Conservation (phyloP, 2,797 vertebrate species). For the Nasua narica region DNA sequence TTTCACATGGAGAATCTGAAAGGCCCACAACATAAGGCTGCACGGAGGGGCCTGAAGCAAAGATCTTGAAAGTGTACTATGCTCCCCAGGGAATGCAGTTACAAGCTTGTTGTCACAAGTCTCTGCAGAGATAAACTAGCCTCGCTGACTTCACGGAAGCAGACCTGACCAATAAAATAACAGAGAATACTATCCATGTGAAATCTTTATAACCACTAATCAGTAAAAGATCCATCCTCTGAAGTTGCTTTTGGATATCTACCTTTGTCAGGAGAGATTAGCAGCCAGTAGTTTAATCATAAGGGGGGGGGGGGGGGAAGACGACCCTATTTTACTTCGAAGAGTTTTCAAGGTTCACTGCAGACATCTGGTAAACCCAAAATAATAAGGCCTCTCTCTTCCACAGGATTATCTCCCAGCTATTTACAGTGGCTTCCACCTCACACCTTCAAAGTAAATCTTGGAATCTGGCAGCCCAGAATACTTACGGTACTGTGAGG, state of each 20-base stretch:
- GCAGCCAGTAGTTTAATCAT: neutral
- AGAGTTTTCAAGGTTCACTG: neutral
- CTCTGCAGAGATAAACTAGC: slow-evolving; percentile 54
- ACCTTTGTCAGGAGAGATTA: neutral
- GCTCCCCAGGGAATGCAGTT: neutral
- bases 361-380: neutral
- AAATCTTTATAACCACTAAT: slow-evolving; percentile 1
- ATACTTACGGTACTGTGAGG: neutral
- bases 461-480: neutral
- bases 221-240: neutral
- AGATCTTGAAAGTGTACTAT: neutral
- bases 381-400: neutral
- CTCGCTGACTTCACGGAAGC: slow-evolving; percentile 15
- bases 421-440: neutral
- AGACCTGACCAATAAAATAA: slow-evolving; percentile 12
- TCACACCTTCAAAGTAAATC: neutral
- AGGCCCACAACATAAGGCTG: slow-evolving; percentile 4
- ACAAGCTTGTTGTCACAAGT: slow-evolving; percentile 46
- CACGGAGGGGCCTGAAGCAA: neutral
- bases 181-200: neutral
- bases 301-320: neutral
- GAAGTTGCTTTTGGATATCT: neutral
- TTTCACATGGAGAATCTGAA: neutral
- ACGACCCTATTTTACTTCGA: neutral
- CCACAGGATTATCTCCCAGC: neutral